Percentiles rank a stretch among this genome's conserved stretches.
These are phyloP conservation scores for Penaeus chinensis DNA, from an alignment of 1,140 invertebrate species.

Conservation along the genomic window DNA sequence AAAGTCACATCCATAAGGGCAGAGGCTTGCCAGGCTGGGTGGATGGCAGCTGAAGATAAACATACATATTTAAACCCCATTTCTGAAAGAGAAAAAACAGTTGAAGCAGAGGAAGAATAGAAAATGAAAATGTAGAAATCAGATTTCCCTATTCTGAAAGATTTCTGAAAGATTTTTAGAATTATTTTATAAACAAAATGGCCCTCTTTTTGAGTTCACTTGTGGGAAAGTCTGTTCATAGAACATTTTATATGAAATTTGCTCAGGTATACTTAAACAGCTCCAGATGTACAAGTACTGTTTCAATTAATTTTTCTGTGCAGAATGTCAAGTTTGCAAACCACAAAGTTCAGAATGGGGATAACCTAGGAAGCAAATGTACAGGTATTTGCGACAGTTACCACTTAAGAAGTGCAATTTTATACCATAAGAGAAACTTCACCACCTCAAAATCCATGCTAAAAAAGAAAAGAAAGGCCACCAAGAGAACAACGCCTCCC, in stretches of 20 bases:
- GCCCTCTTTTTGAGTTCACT: not conserved
- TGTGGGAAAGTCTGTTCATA: too few relatives aligned
- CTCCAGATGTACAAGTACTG: too few relatives aligned
- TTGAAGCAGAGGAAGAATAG: slow-evolving; percentile 15
- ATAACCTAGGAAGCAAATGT: not conserved
- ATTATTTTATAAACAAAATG: not conserved
- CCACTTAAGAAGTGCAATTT: too few relatives aligned
- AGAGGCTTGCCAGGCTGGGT: slow-evolving; percentile 69
- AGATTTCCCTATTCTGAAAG: not conserved
- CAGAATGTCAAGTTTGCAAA: not conserved
- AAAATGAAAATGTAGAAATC: not conserved
- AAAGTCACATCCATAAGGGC: slow-evolving; percentile 68
- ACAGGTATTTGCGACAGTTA: too few relatives aligned
- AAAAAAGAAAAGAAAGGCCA: too few relatives aligned
- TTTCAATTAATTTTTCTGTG: too few relatives aligned
- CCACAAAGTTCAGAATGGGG: not conserved
- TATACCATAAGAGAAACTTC: too few relatives aligned
- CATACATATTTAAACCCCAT: slow-evolving; percentile 67
- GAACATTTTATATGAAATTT: too few relatives aligned
- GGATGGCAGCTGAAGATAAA: slow-evolving; percentile 70
- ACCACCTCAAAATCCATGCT: too few relatives aligned
- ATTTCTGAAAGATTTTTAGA: not conserved
- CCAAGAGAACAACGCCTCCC: too few relatives aligned
- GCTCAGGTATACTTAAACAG: too few relatives aligned
- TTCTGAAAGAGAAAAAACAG: slow-evolving; percentile 44